Evolutionary conservation across 2,888 invertebrate genomes (phyloP).

Genomic region (Agriotes lineatus): DNA sequence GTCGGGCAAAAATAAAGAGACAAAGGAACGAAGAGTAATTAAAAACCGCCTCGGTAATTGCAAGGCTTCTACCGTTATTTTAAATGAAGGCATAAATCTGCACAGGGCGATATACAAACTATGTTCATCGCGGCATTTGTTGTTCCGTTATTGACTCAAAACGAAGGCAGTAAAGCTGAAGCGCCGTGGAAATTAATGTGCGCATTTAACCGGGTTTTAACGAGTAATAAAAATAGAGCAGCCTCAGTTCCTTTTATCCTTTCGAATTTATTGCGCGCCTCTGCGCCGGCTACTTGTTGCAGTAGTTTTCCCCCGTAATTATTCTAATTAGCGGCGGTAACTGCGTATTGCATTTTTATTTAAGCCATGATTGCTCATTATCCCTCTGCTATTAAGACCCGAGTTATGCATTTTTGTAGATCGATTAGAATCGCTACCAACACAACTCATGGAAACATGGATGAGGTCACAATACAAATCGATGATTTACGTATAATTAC

Average conservation of each 20-base stretch:
- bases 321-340: conserved; percentile 22
- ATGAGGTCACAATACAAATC: too few relatives aligned
- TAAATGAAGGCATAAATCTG: too few relatives aligned
- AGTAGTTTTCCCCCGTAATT: conserved; percentile 22
- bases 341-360: conserved; percentile 25
- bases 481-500: too few relatives aligned
- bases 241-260: conserved; percentile 21
- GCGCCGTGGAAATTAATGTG: conserved; percentile 18
- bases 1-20: too few relatives aligned
- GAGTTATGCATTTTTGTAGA: too few relatives aligned
- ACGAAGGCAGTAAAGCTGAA: conserved; percentile 6
- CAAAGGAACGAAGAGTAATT: too few relatives aligned
- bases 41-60: neutral
- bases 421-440: too few relatives aligned
- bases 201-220: conserved; percentile 21
- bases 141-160: conserved; percentile 11
- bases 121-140: neutral
- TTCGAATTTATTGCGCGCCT: conserved; percentile 14
- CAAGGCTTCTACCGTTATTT: neutral
- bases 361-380: conserved; percentile 13
- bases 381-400: too few relatives aligned
- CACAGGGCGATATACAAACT: too few relatives aligned
- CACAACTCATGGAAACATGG: too few relatives aligned
- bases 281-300: conserved; percentile 20
- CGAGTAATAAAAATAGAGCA: conserved; percentile 28